These are phyloP conservation scores for Macaria liturata DNA, from an alignment of 2,888 invertebrate genomes.

Conservation along the genomic window DNA sequence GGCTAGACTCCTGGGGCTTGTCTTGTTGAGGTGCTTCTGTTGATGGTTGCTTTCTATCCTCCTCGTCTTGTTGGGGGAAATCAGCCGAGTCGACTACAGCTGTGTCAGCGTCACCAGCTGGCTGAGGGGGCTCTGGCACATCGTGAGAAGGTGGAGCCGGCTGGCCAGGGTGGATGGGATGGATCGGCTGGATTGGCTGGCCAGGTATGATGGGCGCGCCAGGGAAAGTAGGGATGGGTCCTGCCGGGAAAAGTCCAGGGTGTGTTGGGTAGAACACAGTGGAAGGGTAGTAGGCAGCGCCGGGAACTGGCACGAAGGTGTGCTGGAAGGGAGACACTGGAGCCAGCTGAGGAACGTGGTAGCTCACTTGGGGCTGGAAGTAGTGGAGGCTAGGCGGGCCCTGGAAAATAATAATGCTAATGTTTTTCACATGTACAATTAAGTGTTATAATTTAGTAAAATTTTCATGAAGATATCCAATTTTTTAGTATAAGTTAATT, in stretches of 20 bases:
- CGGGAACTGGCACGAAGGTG: constrained; percentile 51
- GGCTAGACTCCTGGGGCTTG: constrained; percentile 32
- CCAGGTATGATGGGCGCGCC: neutral
- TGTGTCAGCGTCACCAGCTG: constrained; percentile 61
- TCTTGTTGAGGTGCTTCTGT: constrained; percentile 38
- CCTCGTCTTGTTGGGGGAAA: constrained; percentile 32
- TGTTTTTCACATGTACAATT: constrained; percentile 8
- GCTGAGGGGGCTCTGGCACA: constrained; percentile 42
- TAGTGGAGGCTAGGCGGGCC: constrained; percentile 51
- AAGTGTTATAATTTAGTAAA: too few relatives aligned
- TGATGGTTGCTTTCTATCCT: constrained; percentile 35
- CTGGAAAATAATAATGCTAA: constrained; percentile 44
- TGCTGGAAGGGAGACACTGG: constrained; percentile 51
- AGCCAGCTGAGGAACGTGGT: constrained; percentile 53
- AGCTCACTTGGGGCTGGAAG: constrained; percentile 55
- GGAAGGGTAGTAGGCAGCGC: constrained; percentile 54
- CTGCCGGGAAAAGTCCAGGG: constrained; percentile 36
- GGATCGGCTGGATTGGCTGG: neutral
- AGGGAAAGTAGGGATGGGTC: constrained; percentile 26
- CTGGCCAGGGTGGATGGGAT: constrained; percentile 1
- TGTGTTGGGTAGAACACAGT: constrained; percentile 52
- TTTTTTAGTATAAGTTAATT: too few relatives aligned
- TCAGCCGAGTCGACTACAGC: constrained; percentile 72
- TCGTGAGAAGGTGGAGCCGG: constrained; percentile 28
- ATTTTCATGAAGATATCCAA: too few relatives aligned